Conservation (phyloP, 2,113 vertebrate genomes). For the Echinops telfairi region DNA sequence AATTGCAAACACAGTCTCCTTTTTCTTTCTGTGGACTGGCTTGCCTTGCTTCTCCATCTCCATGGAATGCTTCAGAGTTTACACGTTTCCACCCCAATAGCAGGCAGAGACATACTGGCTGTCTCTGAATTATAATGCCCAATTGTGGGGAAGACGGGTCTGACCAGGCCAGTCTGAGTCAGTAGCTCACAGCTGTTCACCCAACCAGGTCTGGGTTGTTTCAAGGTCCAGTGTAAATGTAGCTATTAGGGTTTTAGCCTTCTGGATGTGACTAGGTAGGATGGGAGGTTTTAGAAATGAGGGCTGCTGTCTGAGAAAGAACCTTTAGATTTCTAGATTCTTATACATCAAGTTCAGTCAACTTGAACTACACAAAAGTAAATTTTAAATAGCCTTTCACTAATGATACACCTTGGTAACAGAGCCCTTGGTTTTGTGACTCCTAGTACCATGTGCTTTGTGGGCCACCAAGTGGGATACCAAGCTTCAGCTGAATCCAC, state of each 20-base stretch:
- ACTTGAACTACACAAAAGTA: not conserved
- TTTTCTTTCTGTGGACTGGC: not conserved
- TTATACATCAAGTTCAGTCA: too few relatives aligned
- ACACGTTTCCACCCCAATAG: not conserved
- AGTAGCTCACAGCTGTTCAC: not conserved
- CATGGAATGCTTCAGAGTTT: not conserved
- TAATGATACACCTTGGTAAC: not conserved
- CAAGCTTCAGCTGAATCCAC: too few relatives aligned
- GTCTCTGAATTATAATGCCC: too few relatives aligned
- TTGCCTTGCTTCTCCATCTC: not conserved
- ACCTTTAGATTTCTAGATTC: too few relatives aligned
- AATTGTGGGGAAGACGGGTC: too few relatives aligned
- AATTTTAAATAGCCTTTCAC: not conserved
- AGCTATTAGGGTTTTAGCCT: not conserved
- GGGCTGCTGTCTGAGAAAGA: not conserved
- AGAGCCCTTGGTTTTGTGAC: not conserved
- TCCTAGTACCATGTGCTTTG: not conserved
- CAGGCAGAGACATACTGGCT: too few relatives aligned
- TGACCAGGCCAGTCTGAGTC: not conserved
- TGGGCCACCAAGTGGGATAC: not conserved
- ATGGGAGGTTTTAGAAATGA: not conserved
- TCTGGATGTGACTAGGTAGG: not conserved
- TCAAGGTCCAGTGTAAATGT: not conserved
- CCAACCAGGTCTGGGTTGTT: not conserved
- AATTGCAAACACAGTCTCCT: too few relatives aligned